phyloP scores from a whole-genome alignment of 2,113 vertebrate species.

The Lichenostomus cassidix region DNA sequence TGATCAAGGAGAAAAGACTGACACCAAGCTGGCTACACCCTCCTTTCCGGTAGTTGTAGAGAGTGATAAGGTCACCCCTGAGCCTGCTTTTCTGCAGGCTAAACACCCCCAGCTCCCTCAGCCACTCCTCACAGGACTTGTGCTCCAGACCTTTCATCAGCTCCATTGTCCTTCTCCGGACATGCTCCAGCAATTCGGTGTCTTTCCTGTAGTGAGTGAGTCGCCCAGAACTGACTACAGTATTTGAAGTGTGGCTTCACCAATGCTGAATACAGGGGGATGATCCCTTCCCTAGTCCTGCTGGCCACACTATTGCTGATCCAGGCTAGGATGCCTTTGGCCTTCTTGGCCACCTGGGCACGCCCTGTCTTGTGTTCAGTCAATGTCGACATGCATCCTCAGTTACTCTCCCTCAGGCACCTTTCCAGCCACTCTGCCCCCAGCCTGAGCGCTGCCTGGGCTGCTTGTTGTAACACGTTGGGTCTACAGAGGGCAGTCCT shows the following conservation, averaged over 20 bases:
- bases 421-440: accelerated
- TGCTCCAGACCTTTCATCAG: not conserved
- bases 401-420: not conserved
- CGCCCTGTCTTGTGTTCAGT: not conserved
- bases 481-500: not conserved
- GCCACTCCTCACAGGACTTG: accelerated
- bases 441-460: not conserved
- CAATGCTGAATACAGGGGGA: not conserved
- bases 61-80: too few relatives aligned
- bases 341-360: not conserved
- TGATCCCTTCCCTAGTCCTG: not conserved
- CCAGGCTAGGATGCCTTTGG: accelerated
- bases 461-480: accelerated
- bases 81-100: not conserved
- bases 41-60: not conserved
- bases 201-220: not conserved
- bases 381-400: accelerated
- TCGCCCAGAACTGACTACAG: not conserved
- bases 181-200: not conserved
- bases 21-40: not conserved
- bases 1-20: not conserved
- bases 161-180: not conserved
- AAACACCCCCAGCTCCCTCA: not conserved
- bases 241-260: not conserved
- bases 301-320: not conserved